Evolutionary conservation across 2,113 vertebrate species (phyloP), one percentile per base, ranked within the genome.

Genomic region (Eurypyga helias): DNA sequence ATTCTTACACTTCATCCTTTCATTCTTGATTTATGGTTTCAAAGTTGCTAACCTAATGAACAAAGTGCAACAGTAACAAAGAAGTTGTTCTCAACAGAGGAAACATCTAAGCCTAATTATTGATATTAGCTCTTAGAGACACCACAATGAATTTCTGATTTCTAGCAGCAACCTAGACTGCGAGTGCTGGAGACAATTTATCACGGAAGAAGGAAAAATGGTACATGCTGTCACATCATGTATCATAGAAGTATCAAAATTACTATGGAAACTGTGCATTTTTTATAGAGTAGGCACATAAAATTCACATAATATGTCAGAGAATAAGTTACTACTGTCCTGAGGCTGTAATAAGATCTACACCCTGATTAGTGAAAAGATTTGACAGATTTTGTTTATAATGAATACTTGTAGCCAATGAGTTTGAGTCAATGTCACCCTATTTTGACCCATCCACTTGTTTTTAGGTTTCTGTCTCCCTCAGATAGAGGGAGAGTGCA

Each of bases 301-400:
- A 98, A 98, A 98, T 97, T 97, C 97, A 97, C 97, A 96, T 97
- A 98, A 98, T 97, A 97, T 98, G 97, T 98, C 98, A 98, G 87
- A 97, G 98, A 97, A 98, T 98, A 98, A 98, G 97, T 98, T 98
- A 98, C 97, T 97, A 89, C 97, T 98, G 97, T 98, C 98, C 97
- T 38, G 97, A 98, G 98, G 98, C 98, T 97, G 97, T 97, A 97
- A 98, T 96, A 97, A 98, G 98, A 98, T 95, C 96, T 97, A 97
- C 93, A 71, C 97, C 94, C 98, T 98, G 98, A 98, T 98, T 98
- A 98, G 98, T 92, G 96, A 97, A 97, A 95, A 92, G 55, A 77
- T 91, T 98, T 98, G 98, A 98, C 98, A 98, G 97, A 97, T 97
- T 98, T 98, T 97, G 97, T 97, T 98, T 97, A 96, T 98, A 97